Evolutionary conservation across 2,797 vertebrate genomes (phyloP).

Genomic region (Chelmon rostratus): DNA sequence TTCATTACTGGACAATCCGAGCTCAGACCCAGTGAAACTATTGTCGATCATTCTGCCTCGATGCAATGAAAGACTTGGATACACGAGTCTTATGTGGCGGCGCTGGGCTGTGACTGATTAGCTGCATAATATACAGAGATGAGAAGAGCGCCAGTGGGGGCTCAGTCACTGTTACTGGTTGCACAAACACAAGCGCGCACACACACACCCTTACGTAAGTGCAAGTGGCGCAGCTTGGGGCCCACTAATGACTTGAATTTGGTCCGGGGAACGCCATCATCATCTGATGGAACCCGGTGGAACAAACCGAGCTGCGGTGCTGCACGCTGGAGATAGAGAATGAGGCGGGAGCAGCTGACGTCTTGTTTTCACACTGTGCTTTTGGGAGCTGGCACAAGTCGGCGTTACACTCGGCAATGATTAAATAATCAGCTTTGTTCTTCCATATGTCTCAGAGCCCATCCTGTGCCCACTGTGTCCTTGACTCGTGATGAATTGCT

Average conservation of each 20-base stretch:
- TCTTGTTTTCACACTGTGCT: conserved; percentile 69
- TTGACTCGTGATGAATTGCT: conserved; percentile 33
- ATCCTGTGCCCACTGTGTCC: conserved; percentile 45
- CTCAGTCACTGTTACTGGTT: conserved; percentile 61
- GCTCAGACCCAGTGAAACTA: not conserved
- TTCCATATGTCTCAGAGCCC: conserved; percentile 55
- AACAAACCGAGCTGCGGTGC: conserved; percentile 69
- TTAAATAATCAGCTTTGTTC: conserved; percentile 69
- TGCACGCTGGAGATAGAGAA: conserved; percentile 66
- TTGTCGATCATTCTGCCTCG: conserved; percentile 9
- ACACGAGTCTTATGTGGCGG: conserved; percentile 37
- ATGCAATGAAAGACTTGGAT: conserved; percentile 29
- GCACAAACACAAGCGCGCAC: conserved; percentile 48
- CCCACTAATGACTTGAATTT: conserved; percentile 74
- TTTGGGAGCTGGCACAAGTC: conserved; percentile 63
- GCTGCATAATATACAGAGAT: conserved; percentile 68
- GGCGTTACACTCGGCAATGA: conserved; percentile 37
- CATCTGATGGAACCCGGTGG: conserved; percentile 68
- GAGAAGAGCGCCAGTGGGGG: conserved; percentile 67
- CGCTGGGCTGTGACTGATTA: conserved; percentile 61
- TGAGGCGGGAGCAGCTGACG: conserved; percentile 58
- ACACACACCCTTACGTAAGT: conserved; percentile 67
- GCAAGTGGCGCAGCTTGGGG: conserved; percentile 68
- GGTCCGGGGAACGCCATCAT: conserved; percentile 60
- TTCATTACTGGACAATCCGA: not conserved